Conservation (phyloP, 2,888 invertebrate genomes). For the Prostheceraeus crozeri region DNA sequence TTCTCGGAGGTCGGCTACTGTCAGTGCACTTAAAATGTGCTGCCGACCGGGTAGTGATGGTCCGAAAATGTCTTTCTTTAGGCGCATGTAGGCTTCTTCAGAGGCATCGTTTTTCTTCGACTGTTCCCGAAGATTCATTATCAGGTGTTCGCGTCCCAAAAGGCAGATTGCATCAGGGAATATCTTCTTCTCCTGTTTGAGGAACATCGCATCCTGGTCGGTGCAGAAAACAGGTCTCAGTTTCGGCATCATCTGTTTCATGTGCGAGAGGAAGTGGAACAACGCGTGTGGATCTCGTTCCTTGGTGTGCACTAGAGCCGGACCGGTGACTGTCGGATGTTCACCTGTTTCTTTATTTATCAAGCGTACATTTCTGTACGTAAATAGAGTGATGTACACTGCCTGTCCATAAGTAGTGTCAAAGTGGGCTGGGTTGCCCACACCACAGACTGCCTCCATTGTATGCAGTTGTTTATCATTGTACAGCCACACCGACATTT, state of each 20-base stretch:
- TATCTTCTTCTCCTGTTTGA: conserved; percentile 1
- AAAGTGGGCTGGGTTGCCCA: conserved; percentile 18
- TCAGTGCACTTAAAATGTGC: neutral
- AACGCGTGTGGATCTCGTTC: neutral
- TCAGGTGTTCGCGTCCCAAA: conserved; percentile 11
- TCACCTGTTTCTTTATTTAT: conserved; percentile 1
- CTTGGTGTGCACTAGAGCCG: conserved; percentile 1
- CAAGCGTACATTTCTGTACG: neutral
- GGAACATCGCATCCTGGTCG: conserved; percentile 12
- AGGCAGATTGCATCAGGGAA: neutral
- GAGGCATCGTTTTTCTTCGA: neutral
- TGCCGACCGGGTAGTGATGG: neutral
- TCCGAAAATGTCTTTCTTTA: conserved; percentile 2
- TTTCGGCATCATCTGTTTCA: neutral
- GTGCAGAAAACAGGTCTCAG: conserved; percentile 6
- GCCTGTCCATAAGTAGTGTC: conserved; percentile 6
- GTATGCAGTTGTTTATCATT: neutral
- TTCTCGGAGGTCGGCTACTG: neutral
- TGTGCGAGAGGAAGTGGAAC: conserved; percentile 6
- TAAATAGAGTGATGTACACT: conserved; percentile 3
- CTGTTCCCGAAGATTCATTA: conserved; percentile 2
- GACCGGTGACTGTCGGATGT: neutral
- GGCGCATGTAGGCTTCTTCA: neutral
- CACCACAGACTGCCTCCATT: conserved; percentile 8
- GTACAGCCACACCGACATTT: conserved; percentile 1